Base-by-base conservation (phyloP, 2,113 vertebrate genomes). In the Arizona elegans region DNA sequence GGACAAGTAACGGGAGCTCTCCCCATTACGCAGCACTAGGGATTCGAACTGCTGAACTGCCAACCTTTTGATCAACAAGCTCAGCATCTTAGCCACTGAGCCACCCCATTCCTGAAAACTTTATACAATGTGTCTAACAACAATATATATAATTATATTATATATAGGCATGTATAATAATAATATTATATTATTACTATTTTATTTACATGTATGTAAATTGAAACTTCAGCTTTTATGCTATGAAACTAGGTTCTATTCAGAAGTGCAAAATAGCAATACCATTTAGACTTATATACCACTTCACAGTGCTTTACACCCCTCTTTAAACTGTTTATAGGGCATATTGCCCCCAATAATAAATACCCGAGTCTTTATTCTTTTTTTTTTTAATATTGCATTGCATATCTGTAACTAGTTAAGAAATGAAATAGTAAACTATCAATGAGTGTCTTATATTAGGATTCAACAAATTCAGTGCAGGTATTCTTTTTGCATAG, bases 351-450 rank as follows among this genome's bases (percentile, higher is more conserved):
- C 19, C 6, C 56, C 56, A 23, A 23, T 23, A 23, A 58, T 93
- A 93, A 93, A 8, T 38, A 29, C 19, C 2, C 10, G 54, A 86
- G 81, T 91, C 29, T 94, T 93, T 90, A 6, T 21, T 50, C 56
- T 59, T 94, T 94, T 10, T 54, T 38, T 92, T 91, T 52, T 26
- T 6, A 50, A 81, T 55, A 85, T 26, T 58, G 23, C 53, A 59
- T 24, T 93, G 92, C 90, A 59, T 93, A 24, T 47, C 93, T 26
- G 89, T 54, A 12, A 55, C 54, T 93, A 95, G 96, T 96, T 95
- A 96, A 96, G 86, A 59, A 95, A 95, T 95, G 53, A 38, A 93
- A 94, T 91, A 81, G 6, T 94, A 93, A 12, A 50, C 95, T 38
- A 89, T 56, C 15, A 58, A 29, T 17, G 53, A 89, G 5, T 1